Conservation (phyloP, 1,140 invertebrate genomes). For the Cyclina sinensis region DNA sequence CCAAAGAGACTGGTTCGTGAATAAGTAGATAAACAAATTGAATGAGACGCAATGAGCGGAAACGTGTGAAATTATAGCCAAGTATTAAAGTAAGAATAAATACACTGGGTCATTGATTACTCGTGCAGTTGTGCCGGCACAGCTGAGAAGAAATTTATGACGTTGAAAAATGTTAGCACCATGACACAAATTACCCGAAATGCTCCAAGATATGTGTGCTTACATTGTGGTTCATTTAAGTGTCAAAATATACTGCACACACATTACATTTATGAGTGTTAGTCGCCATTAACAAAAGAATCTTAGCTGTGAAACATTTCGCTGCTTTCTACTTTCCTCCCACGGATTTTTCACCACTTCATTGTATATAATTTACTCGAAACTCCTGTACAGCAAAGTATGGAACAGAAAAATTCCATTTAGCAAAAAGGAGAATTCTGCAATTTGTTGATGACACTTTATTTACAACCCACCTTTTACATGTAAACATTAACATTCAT, state of each 20-base stretch:
- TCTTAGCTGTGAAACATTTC: too few species aligned
- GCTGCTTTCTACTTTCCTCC: too few species aligned
- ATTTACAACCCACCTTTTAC: background rate
- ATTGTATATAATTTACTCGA: too few species aligned
- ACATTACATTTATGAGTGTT: background rate
- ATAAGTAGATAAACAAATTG: constrained; percentile 62
- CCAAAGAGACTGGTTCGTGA: constrained; percentile 51
- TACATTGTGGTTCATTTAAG: background rate
- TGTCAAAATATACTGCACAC: background rate
- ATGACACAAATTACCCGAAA: constrained; percentile 49
- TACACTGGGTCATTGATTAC: constrained; percentile 34
- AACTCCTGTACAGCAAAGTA: too few species aligned
- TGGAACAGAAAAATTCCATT: too few species aligned
- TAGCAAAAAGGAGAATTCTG: background rate
- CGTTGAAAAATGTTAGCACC: background rate
- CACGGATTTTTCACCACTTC: too few species aligned
- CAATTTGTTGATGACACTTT: background rate
- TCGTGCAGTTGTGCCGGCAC: constrained; percentile 16
- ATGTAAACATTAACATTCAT: background rate
- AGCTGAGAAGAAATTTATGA: constrained; percentile 38
- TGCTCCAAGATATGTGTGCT: background rate
- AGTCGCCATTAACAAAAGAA: too few species aligned
- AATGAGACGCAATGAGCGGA: constrained; percentile 58
- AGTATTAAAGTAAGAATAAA: constrained; percentile 55
- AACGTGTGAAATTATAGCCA: constrained; percentile 65